Conservation (phyloP, 2,113 vertebrate genomes). For the Dascyllus trimaculatus region DNA sequence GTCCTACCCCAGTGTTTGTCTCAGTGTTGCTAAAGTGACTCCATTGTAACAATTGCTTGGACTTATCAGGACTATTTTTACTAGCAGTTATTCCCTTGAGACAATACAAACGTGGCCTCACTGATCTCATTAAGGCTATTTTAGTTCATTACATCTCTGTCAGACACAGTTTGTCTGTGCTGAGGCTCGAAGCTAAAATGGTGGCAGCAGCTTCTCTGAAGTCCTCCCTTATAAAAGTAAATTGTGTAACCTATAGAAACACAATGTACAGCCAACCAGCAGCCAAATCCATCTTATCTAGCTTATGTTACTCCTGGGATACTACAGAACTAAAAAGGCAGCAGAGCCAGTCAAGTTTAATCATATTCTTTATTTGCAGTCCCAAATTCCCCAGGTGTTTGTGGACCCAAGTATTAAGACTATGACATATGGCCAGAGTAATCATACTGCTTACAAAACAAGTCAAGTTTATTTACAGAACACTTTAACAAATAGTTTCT, state of each 20-base stretch:
- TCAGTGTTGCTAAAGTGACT: conserved; percentile 59
- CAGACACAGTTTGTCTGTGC: conserved; percentile 62
- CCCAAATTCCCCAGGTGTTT: conserved; percentile 50
- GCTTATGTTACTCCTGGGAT: conserved; percentile 69
- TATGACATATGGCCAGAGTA: conserved; percentile 49
- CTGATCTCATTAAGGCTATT: conserved; percentile 78
- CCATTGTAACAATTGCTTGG: conserved; percentile 51
- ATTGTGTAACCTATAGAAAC: conserved; percentile 41
- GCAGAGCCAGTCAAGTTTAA: conserved; percentile 63
- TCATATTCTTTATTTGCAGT: conserved; percentile 61
- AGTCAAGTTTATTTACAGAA: conserved; percentile 55
- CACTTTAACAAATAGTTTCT: conserved; percentile 44
- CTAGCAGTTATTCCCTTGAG: conserved; percentile 39
- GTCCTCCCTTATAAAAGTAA: conserved; percentile 34
- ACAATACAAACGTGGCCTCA: conserved; percentile 43
- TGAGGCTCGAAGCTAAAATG: conserved; percentile 33
- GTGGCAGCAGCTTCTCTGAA: conserved; percentile 53
- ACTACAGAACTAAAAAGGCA: conserved; percentile 47
- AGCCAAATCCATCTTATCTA: conserved; percentile 66
- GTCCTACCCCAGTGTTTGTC: conserved; percentile 26
- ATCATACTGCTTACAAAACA: conserved; percentile 42
- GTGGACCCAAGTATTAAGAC: conserved; percentile 27
- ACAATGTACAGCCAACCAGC: conserved; percentile 24
- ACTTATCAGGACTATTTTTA: conserved; percentile 77
- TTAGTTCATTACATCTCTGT: conserved; percentile 74